A percentile compares a stretch with the other conserved stretches of the same genome.
phyloP scores from a whole-genome alignment of 2,797 vertebrate genomes.

The Sebastes oblongus region DNA sequence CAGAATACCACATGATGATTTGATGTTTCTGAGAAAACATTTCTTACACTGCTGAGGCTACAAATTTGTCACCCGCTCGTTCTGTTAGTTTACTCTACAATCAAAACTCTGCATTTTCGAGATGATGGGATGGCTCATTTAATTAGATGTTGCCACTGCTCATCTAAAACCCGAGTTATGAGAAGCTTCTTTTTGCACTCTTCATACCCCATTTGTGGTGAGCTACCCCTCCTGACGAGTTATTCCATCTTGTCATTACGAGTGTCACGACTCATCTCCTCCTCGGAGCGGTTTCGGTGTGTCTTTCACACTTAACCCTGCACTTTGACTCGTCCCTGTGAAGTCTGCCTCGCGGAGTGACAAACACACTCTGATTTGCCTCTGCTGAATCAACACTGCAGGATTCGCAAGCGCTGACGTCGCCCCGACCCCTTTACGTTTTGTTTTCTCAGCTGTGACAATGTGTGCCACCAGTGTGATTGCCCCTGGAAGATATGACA shows the following conservation, averaged over 20 bases:
- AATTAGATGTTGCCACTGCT: conserved; percentile 55
- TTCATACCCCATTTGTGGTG: conserved; percentile 37
- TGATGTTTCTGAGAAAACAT: conserved; percentile 43
- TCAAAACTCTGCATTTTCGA: conserved; percentile 51
- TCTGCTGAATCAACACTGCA: conserved; percentile 33
- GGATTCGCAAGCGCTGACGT: conserved; percentile 23
- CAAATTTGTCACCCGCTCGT: conserved; percentile 52
- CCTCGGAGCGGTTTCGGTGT: conserved; percentile 46
- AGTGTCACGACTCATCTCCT: conserved; percentile 54
- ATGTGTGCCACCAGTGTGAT: conserved; percentile 21
- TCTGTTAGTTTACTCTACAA: conserved; percentile 67
- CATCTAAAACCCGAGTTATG: conserved; percentile 28
- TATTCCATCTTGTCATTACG: conserved; percentile 52
- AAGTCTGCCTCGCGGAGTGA: conserved; percentile 40
- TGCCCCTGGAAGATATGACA: conserved; percentile 40
- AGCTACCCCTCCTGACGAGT: conserved; percentile 34
- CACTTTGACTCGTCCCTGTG: conserved; percentile 27
- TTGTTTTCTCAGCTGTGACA: conserved; percentile 70
- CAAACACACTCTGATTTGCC: conserved; percentile 29
- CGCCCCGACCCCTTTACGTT: not conserved
- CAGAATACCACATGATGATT: conserved; percentile 50
- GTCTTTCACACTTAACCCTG: conserved; percentile 63
- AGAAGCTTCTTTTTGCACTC: conserved; percentile 27
- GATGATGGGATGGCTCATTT: conserved; percentile 42
- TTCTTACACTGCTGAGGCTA: conserved; percentile 24